Conservation (phyloP, 2,113 vertebrate species). For the Motacilla tschutschensis region DNA sequence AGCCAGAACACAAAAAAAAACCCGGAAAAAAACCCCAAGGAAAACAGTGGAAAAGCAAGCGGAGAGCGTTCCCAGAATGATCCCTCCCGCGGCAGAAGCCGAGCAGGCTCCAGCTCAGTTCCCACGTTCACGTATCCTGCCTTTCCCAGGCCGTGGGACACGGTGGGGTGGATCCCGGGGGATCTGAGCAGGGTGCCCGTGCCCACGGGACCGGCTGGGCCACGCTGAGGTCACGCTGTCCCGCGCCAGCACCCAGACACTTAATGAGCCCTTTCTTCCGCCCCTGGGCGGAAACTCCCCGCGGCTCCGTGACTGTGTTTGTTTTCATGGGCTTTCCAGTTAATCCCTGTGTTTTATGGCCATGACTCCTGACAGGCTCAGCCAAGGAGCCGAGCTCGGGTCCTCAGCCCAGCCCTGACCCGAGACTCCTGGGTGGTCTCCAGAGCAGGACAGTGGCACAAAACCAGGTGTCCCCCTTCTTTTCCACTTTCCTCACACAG, state of each 20-base stretch:
- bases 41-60: not conserved
- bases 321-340: not conserved
- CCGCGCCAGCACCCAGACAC: not conserved
- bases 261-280: not conserved
- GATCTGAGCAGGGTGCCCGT: not conserved
- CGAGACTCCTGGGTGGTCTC: rapidly evolving
- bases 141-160: not conserved
- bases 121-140: not conserved
- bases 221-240: not conserved
- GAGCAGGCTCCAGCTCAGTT: not conserved
- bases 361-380: rapidly evolving
- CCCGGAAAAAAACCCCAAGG: not conserved
- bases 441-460: not conserved
- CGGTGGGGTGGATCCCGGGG: rapidly evolving
- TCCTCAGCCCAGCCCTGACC: not conserved
- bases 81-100: rapidly evolving
- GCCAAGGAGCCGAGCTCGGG: not conserved
- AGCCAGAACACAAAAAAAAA: not conserved
- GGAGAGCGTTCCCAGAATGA: not conserved
- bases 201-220: not conserved
- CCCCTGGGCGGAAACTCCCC: not conserved
- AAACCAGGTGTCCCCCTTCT: not conserved
- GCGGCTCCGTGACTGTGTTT: not conserved
- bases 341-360: not conserved
- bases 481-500: not conserved